Percentiles rank a stretch among this genome's conserved stretches.
Evolutionary conservation across 2,113 vertebrate genomes (phyloP).

Genomic region (Crotophaga sulcirostris): DNA sequence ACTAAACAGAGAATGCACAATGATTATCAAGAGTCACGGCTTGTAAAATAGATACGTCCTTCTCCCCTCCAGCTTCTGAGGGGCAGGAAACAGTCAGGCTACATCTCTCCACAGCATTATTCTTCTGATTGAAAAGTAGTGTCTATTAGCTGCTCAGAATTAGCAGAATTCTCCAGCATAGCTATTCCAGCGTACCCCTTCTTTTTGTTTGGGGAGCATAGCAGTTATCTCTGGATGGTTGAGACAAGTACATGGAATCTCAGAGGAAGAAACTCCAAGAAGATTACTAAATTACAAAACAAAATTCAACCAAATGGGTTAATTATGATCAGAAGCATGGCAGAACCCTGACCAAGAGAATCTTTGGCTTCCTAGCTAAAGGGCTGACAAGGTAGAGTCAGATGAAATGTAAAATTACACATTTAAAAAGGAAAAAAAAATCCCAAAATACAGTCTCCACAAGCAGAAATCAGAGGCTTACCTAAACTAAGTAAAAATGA

Average conservation of each 20-base stretch:
- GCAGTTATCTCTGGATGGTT: not conserved
- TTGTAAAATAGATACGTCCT: not conserved
- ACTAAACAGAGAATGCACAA: not conserved
- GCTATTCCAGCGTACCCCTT: fast-evolving
- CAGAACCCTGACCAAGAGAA: not conserved
- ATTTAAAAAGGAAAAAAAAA: not conserved
- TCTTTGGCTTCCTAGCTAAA: not conserved
- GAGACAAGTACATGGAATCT: not conserved
- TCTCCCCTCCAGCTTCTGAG: not conserved
- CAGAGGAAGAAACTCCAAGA: not conserved
- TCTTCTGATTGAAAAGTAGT: not conserved
- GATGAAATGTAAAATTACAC: not conserved
- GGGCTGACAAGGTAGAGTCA: not conserved
- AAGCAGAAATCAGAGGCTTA: not conserved
- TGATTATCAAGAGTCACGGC: not conserved
- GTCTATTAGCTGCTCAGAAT: not conserved
- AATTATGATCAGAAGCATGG: not conserved
- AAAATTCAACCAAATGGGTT: not conserved
- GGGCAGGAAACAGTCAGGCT: not conserved
- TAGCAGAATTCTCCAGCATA: not conserved
- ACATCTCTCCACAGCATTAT: not conserved
- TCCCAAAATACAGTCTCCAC: not conserved
- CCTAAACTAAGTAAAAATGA: not conserved
- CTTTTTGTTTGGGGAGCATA: not conserved
- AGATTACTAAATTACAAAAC: not conserved